Evolutionary conservation across 35 echinoderm and acorn worm genomes (phyloP).

Genomic region (Chiridota heheva): DNA sequence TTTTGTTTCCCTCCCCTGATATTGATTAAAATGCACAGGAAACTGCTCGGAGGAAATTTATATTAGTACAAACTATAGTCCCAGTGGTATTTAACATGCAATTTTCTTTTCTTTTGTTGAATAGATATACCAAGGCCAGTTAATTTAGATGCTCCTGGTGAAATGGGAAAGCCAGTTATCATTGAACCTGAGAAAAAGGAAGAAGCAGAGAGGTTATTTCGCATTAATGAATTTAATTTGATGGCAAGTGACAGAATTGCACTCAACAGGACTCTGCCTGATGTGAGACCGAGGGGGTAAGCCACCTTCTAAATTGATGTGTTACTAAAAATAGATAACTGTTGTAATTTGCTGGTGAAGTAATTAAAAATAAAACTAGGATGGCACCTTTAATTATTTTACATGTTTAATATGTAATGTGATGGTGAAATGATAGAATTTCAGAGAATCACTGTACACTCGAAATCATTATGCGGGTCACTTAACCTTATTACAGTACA

Average conservation of each 20-base stretch:
- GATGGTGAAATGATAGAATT: too few relatives aligned
- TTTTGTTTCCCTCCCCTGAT: too few relatives aligned
- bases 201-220: constrained; percentile 80
- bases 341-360: neutral
- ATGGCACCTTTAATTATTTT: too few relatives aligned
- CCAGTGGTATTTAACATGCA: too few relatives aligned
- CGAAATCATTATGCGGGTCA: too few relatives aligned
- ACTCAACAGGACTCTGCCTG: constrained; percentile 86
- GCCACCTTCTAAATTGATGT: too few relatives aligned
- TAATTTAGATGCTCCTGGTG: constrained; percentile 91
- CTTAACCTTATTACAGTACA: too few relatives aligned
- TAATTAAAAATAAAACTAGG: neutral
- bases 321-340: neutral
- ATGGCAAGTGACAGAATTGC: constrained; percentile 98
- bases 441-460: too few relatives aligned
- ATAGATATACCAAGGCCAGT: constrained; percentile 87
- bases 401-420: too few relatives aligned
- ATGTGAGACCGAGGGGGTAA: constrained; percentile 96
- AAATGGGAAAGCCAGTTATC: constrained; percentile 98
- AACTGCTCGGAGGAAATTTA: too few relatives aligned
- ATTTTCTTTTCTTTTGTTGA: neutral
- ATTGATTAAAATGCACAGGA: too few relatives aligned
- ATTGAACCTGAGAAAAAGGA: constrained; percentile 92
- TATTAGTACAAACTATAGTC: too few relatives aligned
- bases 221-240: constrained; percentile 98